Conservation (phyloP, 2,797 vertebrate genomes). For the Fistularia tabacaria region DNA sequence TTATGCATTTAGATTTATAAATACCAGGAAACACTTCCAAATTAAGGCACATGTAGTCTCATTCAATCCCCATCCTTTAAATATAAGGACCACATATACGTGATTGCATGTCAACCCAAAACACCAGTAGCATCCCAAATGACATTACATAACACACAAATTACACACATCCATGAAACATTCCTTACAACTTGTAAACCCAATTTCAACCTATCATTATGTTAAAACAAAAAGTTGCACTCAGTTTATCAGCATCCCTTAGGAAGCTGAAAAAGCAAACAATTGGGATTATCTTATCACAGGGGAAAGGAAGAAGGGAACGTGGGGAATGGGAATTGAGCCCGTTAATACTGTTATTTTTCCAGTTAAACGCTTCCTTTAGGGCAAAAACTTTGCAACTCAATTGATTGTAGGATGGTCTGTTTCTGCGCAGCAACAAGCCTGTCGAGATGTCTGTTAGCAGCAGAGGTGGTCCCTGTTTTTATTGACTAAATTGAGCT, state of each 20-base stretch:
- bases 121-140: constrained; percentile 19
- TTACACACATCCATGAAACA: constrained; percentile 28
- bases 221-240: constrained; percentile 25
- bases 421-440: constrained; percentile 41
- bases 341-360: constrained; percentile 33
- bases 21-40: constrained; percentile 20
- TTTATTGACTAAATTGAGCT: constrained; percentile 38
- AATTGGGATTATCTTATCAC: constrained; percentile 52
- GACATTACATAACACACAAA: constrained; percentile 15
- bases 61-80: no score
- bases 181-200: constrained; percentile 12
- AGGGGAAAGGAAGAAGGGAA: constrained; percentile 31
- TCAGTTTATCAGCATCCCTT: constrained; percentile 23
- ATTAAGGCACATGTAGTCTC: constrained; percentile 64
- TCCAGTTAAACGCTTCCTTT: constrained; percentile 36
- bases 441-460: constrained; percentile 11
- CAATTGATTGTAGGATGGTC: constrained; percentile 49
- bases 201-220: constrained; percentile 8
- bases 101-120: constrained; percentile 8
- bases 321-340: constrained; percentile 15
- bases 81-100: neutral
- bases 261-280: constrained; percentile 49
- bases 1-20: constrained; percentile 35
- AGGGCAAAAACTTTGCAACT: constrained; percentile 44
- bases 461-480: constrained; percentile 39